Percentiles rank a stretch among this genome's conserved stretches.
These are phyloP conservation scores for Sebastes nivosus DNA, from an alignment of 2,797 vertebrate genomes.

Conservation along the genomic window DNA sequence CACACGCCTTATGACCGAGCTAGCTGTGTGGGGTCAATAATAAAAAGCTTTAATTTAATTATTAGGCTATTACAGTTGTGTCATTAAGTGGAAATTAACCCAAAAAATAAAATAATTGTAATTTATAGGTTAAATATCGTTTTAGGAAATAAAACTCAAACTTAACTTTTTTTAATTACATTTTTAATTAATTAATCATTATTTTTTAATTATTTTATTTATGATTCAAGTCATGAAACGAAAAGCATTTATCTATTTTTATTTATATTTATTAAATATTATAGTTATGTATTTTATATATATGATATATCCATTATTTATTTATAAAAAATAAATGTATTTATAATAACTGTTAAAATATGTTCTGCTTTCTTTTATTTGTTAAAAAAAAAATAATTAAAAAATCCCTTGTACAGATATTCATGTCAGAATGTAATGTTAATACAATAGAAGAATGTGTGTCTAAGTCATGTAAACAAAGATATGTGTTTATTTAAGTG, in stretches of 20 bases:
- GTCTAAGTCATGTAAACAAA: background rate
- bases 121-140: background rate
- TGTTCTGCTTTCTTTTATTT: background rate
- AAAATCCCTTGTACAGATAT: background rate
- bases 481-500: background rate
- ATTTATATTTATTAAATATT: too few species aligned
- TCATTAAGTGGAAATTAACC: background rate
- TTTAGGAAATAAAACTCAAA: background rate
- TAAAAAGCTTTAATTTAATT: background rate
- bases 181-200: background rate
- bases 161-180: background rate
- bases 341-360: background rate
- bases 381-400: background rate
- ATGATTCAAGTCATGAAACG: background rate
- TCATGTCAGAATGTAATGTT: background rate
- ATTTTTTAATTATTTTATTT: background rate
- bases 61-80: background rate
- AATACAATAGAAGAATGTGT: background rate
- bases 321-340: background rate
- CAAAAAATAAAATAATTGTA: background rate
- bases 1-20: accelerated
- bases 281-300: too few species aligned
- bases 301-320: background rate
- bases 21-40: background rate
- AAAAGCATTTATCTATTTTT: too few species aligned